phyloP scores from a whole-genome alignment of 2,113 vertebrate species.

The Hemibagrus wyckioides region DNA sequence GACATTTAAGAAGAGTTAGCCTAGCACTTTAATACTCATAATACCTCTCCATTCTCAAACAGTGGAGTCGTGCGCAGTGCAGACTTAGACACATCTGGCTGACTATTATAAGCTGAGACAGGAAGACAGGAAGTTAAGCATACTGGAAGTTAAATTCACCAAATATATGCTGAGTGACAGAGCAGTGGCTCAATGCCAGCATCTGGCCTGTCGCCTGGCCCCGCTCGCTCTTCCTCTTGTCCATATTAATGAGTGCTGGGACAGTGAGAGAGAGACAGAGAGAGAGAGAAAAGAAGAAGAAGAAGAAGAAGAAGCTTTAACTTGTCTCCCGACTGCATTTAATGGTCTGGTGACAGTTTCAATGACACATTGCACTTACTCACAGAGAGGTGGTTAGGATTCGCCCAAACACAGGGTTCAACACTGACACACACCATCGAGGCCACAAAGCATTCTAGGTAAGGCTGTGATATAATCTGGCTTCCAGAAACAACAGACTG shows the following conservation, averaged over 20 bases:
- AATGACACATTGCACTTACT: background rate
- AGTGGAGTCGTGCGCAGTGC: background rate
- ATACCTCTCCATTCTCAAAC: background rate
- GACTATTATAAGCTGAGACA: slow-evolving; percentile 30
- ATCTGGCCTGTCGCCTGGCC: slow-evolving; percentile 44
- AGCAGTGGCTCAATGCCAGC: slow-evolving; percentile 4
- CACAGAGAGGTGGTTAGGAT: slow-evolving; percentile 13
- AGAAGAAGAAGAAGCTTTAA: slow-evolving; percentile 14
- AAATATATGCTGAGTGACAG: slow-evolving; percentile 24
- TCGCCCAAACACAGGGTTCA: background rate
- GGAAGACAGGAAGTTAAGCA: slow-evolving; percentile 6
- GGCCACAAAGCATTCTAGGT: slow-evolving; percentile 6
- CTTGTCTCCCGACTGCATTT: background rate
- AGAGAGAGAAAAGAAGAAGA: slow-evolving; percentile 5
- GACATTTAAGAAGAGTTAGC: background rate
- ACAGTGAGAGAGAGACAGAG: background rate
- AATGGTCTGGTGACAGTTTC: background rate
- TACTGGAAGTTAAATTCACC: slow-evolving; percentile 27
- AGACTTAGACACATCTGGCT: slow-evolving; percentile 9
- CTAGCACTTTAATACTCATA: background rate
- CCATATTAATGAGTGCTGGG: slow-evolving; percentile 40
- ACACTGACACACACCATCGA: slow-evolving; percentile 10
- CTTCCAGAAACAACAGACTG: slow-evolving; percentile 13
- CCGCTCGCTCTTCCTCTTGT: slow-evolving; percentile 3
- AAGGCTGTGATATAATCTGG: slow-evolving; percentile 9